Evolutionary conservation across 2,888 invertebrate species (phyloP).

Genomic region (Pollenia griseotomentosa): DNA sequence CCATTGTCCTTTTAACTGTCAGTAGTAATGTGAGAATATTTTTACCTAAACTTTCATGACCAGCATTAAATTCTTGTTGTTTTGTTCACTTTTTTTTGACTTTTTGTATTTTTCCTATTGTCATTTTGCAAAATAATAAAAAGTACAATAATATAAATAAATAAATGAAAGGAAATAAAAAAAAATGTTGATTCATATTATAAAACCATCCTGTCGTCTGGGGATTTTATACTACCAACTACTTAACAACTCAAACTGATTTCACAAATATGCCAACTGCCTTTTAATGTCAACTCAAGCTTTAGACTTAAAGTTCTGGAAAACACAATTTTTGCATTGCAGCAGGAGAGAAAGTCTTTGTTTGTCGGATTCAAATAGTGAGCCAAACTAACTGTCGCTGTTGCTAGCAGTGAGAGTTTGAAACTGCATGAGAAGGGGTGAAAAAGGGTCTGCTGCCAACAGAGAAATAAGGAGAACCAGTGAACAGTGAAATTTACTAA

Average conservation of each 20-base stretch:
- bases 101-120: constrained; percentile 56
- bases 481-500: constrained; percentile 72
- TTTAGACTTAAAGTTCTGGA: constrained; percentile 67
- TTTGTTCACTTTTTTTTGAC: constrained; percentile 32
- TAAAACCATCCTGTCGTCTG: constrained; percentile 70
- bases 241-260: constrained; percentile 77
- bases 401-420: neutral
- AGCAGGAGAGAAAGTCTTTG: constrained; percentile 21
- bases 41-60: constrained; percentile 60
- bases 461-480: constrained; percentile 53
- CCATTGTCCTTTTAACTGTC: constrained; percentile 52
- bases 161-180: constrained; percentile 29
- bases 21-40: neutral
- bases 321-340: constrained; percentile 19
- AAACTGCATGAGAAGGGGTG: neutral
- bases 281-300: constrained; percentile 77
- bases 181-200: constrained; percentile 50
- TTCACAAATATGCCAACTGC: constrained; percentile 78
- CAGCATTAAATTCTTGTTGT: constrained; percentile 48
- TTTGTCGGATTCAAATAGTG: constrained; percentile 38
- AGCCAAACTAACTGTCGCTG: neutral
- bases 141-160: constrained; percentile 43
- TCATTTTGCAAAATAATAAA: constrained; percentile 47
- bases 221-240: constrained; percentile 71
- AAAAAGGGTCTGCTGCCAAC: neutral